Evolutionary conservation across 1,140 invertebrate genomes (phyloP), one percentile per base, ranked within the genome.

Genomic region (Branchinecta lynchi): DNA sequence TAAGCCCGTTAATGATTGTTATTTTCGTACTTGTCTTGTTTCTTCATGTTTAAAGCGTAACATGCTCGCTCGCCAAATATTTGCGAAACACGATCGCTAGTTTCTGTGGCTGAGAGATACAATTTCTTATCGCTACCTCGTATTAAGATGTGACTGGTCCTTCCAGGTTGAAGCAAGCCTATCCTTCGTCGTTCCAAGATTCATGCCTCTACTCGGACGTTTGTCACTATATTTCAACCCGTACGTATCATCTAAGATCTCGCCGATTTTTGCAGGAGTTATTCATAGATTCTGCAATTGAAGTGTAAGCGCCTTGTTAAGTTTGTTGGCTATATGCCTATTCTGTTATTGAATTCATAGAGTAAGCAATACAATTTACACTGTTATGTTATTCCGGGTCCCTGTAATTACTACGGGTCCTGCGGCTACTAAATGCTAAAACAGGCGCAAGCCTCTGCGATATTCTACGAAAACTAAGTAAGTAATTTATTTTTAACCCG

Each of bases 151-250:
- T 32, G 51, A 68, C 46, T 69, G 65, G 65, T 69, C 76, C 32
- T 32, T 78, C 67, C 76, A 85, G 90, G 74, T 79, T 96, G 72
- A 95, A 95, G 75, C 93, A 97, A 77, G 85, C 86, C 67, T 87
- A 90, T 79, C 87, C 92, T 0, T 83, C 86, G 73, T 80, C 86
- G 70, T 93, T 93, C 76, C 84, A 92, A 78, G 92, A 95, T 75
- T 79, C 90, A 70, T 97, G 94, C 78, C 83, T 97, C 7, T 98
- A 95, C 79, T 94, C 91, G 3, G 94, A 97, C 78, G 86, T 96
- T 7, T 89, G 89, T 76, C 84, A 85, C 70, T 81, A 91, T 67
- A 78, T 97, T 45, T 85, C 87, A 0, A 83, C 84, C 45, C 89
- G 87, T 76, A 87, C 86, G 32, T 95, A 93, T 76, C 84, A 92